These are phyloP conservation scores for Polydrusus tereticollis DNA, from an alignment of 2,888 invertebrate species.

Conservation along the genomic window DNA sequence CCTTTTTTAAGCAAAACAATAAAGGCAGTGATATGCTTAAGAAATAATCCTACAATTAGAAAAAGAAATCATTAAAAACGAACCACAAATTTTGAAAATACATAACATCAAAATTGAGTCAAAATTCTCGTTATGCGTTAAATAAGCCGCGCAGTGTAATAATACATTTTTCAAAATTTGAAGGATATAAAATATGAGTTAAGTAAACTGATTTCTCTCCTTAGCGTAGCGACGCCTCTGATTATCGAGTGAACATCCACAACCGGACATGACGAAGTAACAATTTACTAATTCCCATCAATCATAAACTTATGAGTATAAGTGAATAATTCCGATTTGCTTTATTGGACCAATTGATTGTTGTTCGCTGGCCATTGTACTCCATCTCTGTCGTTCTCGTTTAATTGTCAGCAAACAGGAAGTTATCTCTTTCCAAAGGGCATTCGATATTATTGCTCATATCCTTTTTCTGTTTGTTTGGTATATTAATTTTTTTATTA, in stretches of 20 bases:
- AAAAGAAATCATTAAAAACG: no score
- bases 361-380: conserved; percentile 59
- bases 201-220: neutral
- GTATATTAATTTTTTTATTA: conserved; percentile 47
- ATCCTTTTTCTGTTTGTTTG: conserved; percentile 48
- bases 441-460: conserved; percentile 51
- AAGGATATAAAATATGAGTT: no score
- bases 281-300: conserved; percentile 68
- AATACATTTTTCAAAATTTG: no score
- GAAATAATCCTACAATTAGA: no score
- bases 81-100: no score
- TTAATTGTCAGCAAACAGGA: conserved; percentile 47
- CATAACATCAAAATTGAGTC: no score
- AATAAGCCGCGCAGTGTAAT: no score
- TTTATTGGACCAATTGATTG: conserved; percentile 63
- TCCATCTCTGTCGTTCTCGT: conserved; percentile 41
- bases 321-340: conserved; percentile 63
- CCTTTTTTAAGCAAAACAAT: no score
- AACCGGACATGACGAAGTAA: conserved; percentile 66
- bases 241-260: conserved; percentile 43
- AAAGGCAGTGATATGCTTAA: no score
- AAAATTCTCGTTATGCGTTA: no score
- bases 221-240: conserved; percentile 1
- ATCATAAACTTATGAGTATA: conserved; percentile 67
- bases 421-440: conserved; percentile 50